A percentile compares a stretch with the other conserved stretches of the same genome.
Evolutionary conservation across 2,113 vertebrate genomes (phyloP).

Genomic region (Melanotaenia duboulayi): DNA sequence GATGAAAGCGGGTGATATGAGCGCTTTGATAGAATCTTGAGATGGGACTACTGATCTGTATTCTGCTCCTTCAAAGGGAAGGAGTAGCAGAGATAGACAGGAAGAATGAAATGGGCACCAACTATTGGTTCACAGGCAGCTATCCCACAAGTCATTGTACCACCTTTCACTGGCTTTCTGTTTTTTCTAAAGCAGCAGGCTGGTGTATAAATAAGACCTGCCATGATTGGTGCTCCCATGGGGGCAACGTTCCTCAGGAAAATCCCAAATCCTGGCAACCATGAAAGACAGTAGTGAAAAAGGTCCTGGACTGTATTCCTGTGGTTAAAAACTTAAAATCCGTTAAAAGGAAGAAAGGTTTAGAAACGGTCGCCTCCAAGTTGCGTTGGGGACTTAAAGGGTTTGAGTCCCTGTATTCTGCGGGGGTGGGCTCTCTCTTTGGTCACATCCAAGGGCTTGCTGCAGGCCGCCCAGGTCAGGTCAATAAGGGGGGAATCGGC

Average conservation of each 20-base stretch:
- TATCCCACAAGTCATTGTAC: constrained; percentile 49
- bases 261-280: constrained; percentile 23
- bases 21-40: constrained; percentile 62
- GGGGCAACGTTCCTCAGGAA: constrained; percentile 18
- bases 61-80: constrained; percentile 60
- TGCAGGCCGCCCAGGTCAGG: constrained; percentile 73
- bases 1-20: constrained; percentile 65
- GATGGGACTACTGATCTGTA: constrained; percentile 60
- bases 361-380: constrained; percentile 81
- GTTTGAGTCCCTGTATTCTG: constrained; percentile 79
- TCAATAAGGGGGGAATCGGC: constrained; percentile 80
- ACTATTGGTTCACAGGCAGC: constrained; percentile 59
- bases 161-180: constrained; percentile 52
- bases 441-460: constrained; percentile 68
- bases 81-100: constrained; percentile 32
- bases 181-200: constrained; percentile 47
- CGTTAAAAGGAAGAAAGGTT: constrained; percentile 12
- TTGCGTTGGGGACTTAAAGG: constrained; percentile 80
- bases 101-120: constrained; percentile 50
- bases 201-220: constrained; percentile 32
- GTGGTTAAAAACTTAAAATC: not conserved
- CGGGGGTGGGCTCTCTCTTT: constrained; percentile 80
- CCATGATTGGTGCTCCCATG: constrained; percentile 24
- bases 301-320: constrained; percentile 16
- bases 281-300: constrained; percentile 30